phyloP scores from a whole-genome alignment of 2,888 invertebrate species.

The Trissoscelio sp. region DNA sequence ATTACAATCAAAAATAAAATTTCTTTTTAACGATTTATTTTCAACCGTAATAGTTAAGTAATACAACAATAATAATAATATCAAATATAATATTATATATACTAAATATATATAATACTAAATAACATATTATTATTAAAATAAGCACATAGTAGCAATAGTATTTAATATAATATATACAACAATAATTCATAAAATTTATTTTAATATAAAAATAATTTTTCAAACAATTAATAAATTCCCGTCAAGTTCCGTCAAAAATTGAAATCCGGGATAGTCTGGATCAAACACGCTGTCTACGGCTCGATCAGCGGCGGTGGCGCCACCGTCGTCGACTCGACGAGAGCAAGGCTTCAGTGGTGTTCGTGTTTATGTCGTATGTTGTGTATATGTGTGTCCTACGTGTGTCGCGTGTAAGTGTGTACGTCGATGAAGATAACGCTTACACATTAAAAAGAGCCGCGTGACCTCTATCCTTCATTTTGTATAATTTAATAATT shows the following conservation, averaged over 20 bases:
- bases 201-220: conserved; percentile 48
- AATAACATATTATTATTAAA: no score
- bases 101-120: not conserved
- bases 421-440: conserved; percentile 59
- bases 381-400: conserved; percentile 24
- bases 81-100: no score
- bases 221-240: conserved; percentile 2
- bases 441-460: conserved; percentile 78
- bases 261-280: not conserved
- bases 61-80: no score
- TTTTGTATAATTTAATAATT: conserved; percentile 36
- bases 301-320: conserved; percentile 50
- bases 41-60: no score
- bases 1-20: no score
- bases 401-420: conserved; percentile 21
- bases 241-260: conserved; percentile 30
- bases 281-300: conserved; percentile 21
- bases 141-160: no score
- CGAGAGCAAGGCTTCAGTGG: conserved; percentile 84
- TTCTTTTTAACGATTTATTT: no score
- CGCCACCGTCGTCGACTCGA: conserved; percentile 70
- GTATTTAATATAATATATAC: no score
- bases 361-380: conserved; percentile 20
- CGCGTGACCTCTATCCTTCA: conserved; percentile 71
- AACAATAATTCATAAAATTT: no score